Base-by-base conservation (phyloP, 1,140 invertebrate genomes). In the Trichonephila clavipes region DNA sequence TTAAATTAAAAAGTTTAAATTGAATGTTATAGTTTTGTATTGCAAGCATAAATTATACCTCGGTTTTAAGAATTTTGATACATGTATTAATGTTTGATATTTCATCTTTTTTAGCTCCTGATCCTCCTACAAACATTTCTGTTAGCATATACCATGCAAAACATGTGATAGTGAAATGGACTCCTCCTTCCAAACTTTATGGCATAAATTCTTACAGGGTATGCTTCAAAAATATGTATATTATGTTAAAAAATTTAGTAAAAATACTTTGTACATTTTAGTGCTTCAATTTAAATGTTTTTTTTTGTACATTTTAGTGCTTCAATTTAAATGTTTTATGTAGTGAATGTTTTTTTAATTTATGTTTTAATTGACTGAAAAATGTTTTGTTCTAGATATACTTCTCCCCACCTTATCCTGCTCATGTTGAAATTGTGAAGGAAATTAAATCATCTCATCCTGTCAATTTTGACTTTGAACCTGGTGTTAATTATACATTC, bases 401-500 rank as follows among this genome's bases (percentile, higher is more conserved):
- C 95, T 96, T 97, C 28, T 95, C 96, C 2, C 97, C 97, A 16
- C 96, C 96, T 62, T 95, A 95, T 95, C 97, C 96, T 95, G 97
- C 95, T 62, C 85, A 87, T 21, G 82, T 93, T 95, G 24, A 95
- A 95, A 94, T 90, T n/a, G 94, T 95, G 0, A 92, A 69, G 94
- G 77, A 82, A 24, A 28, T 66, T 44, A 96, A 96, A 92, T 96
- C 95, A 5, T 96, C 96, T 5, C 96, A 96, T 40, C 94, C 96
- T 5, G 95, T 97, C 8, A 96, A 96, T 40, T 95, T 96, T 6
- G 96, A 96, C 92, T 98, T 97, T 94, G 96, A 96, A 87, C 96
- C 97, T 24, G 96, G 96, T 28, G 95, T 95, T 6, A 97, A 97
- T 89, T 98, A 98, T 95, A 97, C 97, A 0, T 98, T 98, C 96